phyloP scores from a whole-genome alignment of 2,797 vertebrate species.

The Onychomys leucogaster region DNA sequence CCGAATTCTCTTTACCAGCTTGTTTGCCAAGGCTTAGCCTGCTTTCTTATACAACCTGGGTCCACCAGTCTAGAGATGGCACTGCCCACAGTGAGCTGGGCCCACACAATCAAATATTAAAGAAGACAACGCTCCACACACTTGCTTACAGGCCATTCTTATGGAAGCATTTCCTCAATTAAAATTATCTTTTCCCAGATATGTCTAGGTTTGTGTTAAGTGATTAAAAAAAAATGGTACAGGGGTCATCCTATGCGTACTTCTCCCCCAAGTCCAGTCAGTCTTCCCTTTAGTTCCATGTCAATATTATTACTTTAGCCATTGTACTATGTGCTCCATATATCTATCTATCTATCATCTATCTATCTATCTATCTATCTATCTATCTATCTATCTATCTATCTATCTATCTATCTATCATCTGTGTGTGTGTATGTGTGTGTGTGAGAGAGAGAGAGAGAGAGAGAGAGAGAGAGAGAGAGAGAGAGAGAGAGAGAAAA shows the following conservation, averaged over 20 bases:
- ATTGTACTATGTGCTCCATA: not conserved
- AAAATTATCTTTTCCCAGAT: not conserved
- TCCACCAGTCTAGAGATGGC: too few relatives aligned
- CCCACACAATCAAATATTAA: not conserved
- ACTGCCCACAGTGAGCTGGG: not conserved
- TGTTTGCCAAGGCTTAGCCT: not conserved
- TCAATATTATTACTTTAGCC: not conserved
- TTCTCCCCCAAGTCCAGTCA: not conserved
- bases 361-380: too few relatives aligned
- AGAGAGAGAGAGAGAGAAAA: too few relatives aligned
- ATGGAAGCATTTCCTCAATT: too few relatives aligned
- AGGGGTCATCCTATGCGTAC: not conserved
- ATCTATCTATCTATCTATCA: too few relatives aligned
- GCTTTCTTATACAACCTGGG: not conserved
- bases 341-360: too few relatives aligned
- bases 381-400: too few relatives aligned
- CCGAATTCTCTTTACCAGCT: accelerated
- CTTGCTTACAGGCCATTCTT: not conserved
- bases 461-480: too few relatives aligned
- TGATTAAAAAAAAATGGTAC: not conserved
- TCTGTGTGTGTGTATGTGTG: too few relatives aligned
- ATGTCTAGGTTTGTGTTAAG: not conserved
- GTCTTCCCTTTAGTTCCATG: not conserved
- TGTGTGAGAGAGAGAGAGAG: too few relatives aligned
- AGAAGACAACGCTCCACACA: not conserved